Base-by-base conservation (phyloP, 2,888 invertebrate genomes). In the Alsophila aescularia region DNA sequence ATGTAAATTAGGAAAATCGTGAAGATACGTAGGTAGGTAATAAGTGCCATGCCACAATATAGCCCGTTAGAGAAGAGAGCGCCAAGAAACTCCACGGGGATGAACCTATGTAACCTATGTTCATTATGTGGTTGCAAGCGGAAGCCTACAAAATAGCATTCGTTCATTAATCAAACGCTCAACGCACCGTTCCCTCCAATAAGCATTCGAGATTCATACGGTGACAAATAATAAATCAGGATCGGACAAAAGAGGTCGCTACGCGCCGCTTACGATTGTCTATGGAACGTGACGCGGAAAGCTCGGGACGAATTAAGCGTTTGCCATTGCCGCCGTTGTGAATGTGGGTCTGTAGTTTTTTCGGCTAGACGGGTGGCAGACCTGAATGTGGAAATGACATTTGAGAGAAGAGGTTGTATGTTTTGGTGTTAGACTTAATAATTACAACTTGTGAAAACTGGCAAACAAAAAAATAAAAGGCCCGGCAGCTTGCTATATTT, bases 201-300 rank as follows among this genome's bases (percentile, higher is more conserved):
- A 50, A 50, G 34, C 48, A 44, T 56, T 60, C 58, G 42, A 53
- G 37, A 60, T 56, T 58, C 62, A 60, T 61, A 62, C 58, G 57
- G 51, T 52, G 60, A 57, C 58, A 52, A 24, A 47, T 47, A 52
- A 65, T 65, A 65, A 65, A 62, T 65, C 64, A 59, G 52, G 36
- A 43, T 58, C 31, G 41, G 44, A 64, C 64, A 64, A 64, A 64
- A 49, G 59, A 60, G 60, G 63, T 59, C 53, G 52, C 40, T 21
- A 45, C 29, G 42, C 48, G 44, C 48, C 51, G 54, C 51, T 58
- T 24, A 36, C 50, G 27, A 55, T 73, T 76, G 75, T 75, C 75
- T 73, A 70, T 76, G 75, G 78, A 66, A 85, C 87, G 87, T 87
- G 87, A 76, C 81, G 66, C 32, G 57, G 85, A 81, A 85, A 80